Percentiles rank a stretch among this genome's conserved stretches.
phyloP scores from a whole-genome alignment of 2,797 vertebrate genomes.

The Trachurus trachurus region DNA sequence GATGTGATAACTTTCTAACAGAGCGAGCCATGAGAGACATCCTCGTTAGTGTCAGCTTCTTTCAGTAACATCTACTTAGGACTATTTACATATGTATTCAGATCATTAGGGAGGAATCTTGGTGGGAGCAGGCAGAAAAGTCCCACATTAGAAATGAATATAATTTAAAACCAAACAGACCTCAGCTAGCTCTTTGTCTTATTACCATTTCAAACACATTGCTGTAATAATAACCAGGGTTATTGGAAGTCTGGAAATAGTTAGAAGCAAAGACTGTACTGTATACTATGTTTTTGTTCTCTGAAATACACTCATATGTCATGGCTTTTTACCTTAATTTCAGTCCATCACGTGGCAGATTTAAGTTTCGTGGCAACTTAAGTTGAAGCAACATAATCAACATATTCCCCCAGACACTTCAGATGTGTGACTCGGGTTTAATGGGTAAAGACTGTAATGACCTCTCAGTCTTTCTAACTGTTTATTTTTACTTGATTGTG shows the following conservation, averaged over 20 bases:
- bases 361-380: background rate
- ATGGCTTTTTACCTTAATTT: too few relatives aligned
- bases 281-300: background rate
- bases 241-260: slow-evolving; percentile 31
- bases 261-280: background rate
- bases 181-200: slow-evolving; percentile 20
- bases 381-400: background rate
- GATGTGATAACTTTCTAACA: slow-evolving; percentile 10
- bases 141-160: background rate
- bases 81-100: slow-evolving; percentile 23
- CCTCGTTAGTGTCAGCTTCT: slow-evolving; percentile 41
- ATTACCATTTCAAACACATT: slow-evolving; percentile 57
- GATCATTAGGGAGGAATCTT: slow-evolving; percentile 29
- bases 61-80: slow-evolving; percentile 18
- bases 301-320: background rate
- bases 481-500: background rate
- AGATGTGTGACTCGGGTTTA: slow-evolving; percentile 6
- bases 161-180: slow-evolving; percentile 15
- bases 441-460: background rate
- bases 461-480: background rate
- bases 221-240: slow-evolving; percentile 26
- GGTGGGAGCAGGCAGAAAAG: slow-evolving; percentile 3
- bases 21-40: slow-evolving; percentile 22
- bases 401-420: background rate
- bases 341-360: background rate